Percentiles rank a stretch among this genome's conserved stretches.
These are phyloP conservation scores for Venustaconcha ellipsiformis DNA, from an alignment of 1,140 invertebrate genomes.

Conservation along the genomic window DNA sequence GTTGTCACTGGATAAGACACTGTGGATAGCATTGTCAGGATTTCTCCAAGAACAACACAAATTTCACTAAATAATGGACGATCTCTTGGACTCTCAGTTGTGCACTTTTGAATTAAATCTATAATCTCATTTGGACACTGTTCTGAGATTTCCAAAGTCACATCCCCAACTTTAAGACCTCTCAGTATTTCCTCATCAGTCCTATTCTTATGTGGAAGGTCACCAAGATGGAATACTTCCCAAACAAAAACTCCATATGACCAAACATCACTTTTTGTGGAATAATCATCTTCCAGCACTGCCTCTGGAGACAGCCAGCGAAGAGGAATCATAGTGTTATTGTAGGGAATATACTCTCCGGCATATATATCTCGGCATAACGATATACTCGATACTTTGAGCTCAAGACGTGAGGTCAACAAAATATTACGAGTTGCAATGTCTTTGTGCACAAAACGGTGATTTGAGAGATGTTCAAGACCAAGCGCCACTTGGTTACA, in stretches of 20 bases:
- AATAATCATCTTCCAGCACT: constrained; percentile 81
- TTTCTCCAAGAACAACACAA: constrained; percentile 42
- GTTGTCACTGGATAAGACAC: constrained; percentile 2
- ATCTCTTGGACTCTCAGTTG: constrained; percentile 76
- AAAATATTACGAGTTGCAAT: constrained; percentile 94
- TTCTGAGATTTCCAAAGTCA: constrained; percentile 45
- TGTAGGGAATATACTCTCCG: constrained; percentile 78
- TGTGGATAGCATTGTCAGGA: constrained; percentile 27
- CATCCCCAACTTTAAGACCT: constrained; percentile 56
- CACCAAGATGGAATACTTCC: constrained; percentile 65
- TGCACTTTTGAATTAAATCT: constrained; percentile 74
- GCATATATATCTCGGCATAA: constrained; percentile 87
- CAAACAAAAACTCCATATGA: constrained; percentile 66
- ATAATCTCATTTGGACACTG: constrained; percentile 72
- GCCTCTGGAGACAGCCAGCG: constrained; percentile 92
- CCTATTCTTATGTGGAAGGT: constrained; percentile 58
- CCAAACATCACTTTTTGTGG: constrained; percentile 66
- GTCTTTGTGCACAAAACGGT: constrained; percentile 86
- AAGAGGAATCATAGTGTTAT: constrained; percentile 77
- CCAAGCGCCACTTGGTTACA: constrained; percentile 83
- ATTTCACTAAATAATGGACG: constrained; percentile 71
- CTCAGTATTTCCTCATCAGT: constrained; percentile 75
- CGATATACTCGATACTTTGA: constrained; percentile 87
- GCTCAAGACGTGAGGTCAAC: constrained; percentile 83
- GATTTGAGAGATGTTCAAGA: constrained; percentile 83